phyloP scores from a whole-genome alignment of 1,140 invertebrate genomes.

The Psix sp. region DNA sequence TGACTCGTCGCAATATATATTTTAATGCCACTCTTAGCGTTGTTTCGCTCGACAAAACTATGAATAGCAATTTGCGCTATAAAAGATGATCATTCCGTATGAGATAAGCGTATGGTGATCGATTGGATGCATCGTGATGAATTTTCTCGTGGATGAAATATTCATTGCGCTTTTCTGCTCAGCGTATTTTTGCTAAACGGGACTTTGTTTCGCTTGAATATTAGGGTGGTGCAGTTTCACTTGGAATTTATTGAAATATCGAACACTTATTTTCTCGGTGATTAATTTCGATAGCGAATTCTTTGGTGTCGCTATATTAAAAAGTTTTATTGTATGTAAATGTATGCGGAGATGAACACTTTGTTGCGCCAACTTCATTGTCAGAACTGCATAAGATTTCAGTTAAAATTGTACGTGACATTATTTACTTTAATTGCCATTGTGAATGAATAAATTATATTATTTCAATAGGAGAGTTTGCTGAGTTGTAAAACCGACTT shows the following conservation, averaged over 20 bases:
- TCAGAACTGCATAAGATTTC: no score
- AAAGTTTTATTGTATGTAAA: no score
- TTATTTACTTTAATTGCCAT: no score
- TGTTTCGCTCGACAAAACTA: conserved; percentile 48
- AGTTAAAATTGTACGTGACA: no score
- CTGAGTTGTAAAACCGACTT: no score
- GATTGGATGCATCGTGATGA: conserved; percentile 47
- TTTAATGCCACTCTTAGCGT: conserved; percentile 57
- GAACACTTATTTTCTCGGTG: no score
- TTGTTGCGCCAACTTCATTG: no score
- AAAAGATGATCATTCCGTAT: conserved; percentile 53
- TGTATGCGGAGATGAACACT: no score
- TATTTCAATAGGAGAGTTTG: no score
- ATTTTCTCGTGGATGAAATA: conserved; percentile 48
- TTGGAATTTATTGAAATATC: neutral
- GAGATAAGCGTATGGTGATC: conserved; percentile 61
- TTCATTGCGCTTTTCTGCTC: conserved; percentile 41
- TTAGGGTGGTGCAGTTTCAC: neutral
- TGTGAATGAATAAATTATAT: no score
- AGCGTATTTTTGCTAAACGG: conserved; percentile 35
- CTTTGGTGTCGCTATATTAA: neutral
- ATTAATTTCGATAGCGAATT: neutral
- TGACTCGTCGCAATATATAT: conserved; percentile 59
- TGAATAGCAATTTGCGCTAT: conserved; percentile 61
- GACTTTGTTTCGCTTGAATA: conserved; percentile 27